phyloP scores from a whole-genome alignment of 2,113 vertebrate species.

The Hemiprocne comata region DNA sequence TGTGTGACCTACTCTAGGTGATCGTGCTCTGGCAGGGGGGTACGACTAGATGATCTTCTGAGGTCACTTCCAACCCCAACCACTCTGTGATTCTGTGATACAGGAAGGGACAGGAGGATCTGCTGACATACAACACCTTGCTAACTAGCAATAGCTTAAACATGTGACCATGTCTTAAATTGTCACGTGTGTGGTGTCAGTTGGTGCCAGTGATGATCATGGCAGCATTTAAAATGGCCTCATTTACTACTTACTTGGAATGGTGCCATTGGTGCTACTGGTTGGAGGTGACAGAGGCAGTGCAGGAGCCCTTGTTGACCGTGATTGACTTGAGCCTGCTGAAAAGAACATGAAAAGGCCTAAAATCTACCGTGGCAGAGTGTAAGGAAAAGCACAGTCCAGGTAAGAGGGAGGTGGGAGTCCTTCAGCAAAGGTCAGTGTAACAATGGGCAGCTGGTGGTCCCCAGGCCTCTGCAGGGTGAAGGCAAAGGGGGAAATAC shows the following conservation, averaged over 20 bases:
- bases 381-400: background rate
- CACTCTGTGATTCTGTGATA: too few species aligned
- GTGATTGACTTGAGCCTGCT: background rate
- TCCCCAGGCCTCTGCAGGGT: background rate
- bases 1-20: too few species aligned
- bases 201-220: background rate
- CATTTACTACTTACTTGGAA: background rate
- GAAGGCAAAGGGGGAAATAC: background rate
- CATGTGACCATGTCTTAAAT: background rate
- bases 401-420: background rate
- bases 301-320: rapidly evolving
- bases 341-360: background rate
- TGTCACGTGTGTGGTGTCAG: background rate
- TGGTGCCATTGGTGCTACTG: background rate
- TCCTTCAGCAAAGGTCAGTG: rapidly evolving
- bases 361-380: background rate
- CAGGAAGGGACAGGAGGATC: background rate
- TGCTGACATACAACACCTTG: background rate
- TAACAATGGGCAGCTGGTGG: background rate
- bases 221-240: background rate
- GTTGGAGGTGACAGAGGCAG: rapidly evolving
- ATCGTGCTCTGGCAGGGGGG: too few species aligned
- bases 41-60: too few species aligned
- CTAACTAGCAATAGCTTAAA: background rate
- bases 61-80: too few species aligned